Evolutionary conservation across 2,113 vertebrate genomes (phyloP), one percentile per base, ranked within the genome.

Genomic region (Hipposideros armiger): DNA sequence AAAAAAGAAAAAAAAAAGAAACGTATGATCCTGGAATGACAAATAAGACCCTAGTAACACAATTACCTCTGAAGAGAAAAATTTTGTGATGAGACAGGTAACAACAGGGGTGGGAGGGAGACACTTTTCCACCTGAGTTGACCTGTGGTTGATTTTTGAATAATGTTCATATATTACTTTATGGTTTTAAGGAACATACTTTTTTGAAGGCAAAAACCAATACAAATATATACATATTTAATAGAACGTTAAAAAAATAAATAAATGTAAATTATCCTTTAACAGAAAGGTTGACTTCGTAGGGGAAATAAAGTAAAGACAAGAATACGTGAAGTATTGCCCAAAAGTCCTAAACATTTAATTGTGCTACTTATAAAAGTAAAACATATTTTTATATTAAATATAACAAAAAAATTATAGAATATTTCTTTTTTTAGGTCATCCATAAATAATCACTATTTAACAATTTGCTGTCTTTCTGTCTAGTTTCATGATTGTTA

Each of bases 381-480:
- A 36, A 36, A 80, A 82, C 36, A 69, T 36, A 83, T 20, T 78
- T 96, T 60, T 70, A 90, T 9, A 77, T 58, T 50, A 90, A 86
- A 80, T 70, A 95, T 6, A 73, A 97, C 60, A 11, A 14, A 58
- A 87, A 90, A 72, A 77, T 13, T 56, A 87, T 0, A 67, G 24
- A 22, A n/a, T 52, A 58, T 42, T 62, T 69, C 66, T 91, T 32
- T 72, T 64, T 87, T 89, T 17, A 94, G 76, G 30, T 81, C 16
- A 85, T 42, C 30, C 24, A 95, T 47, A 82, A 70, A 54, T 76
- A 91, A 66, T 15, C 20, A 96, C 66, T 76, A 82, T 17, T 26
- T 88, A 95, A 95, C 26, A 96, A 91, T 73, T 32, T 91, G 30
- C 22, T 24, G 19, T 73, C 66, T 60, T 36, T 95, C 45, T 92